Base-by-base conservation (phyloP, 2,797 vertebrate species). In the Enteromius fasciolatus region DNA sequence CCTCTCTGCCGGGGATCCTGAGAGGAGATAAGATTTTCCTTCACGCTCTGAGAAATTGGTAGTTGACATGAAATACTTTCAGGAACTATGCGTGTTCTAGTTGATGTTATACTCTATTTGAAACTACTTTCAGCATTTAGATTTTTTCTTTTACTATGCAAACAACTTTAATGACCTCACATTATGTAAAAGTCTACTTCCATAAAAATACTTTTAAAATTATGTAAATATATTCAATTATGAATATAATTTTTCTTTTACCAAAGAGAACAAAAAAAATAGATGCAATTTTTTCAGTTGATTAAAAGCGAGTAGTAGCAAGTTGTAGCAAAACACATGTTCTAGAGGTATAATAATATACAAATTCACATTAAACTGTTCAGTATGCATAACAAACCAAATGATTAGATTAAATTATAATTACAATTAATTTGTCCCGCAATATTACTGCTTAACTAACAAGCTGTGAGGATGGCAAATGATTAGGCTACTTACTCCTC, bases 1-100 rank as follows among this genome's bases (percentile, higher is more conserved):
- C 44, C 39, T 69, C 68, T 54, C 41, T 7, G 50, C 12, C 36
- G 10, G 66, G 76, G 15, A 52, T 52, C 74, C 28, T 25, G 20
- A 46, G 64, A 78, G 82, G 70, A 23, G 59, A 83, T 81, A 76
- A 76, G 82, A 73, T 18, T 80, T 80, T 28, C 36, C 18, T 23
- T 67, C 8, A 8, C 1, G 14, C 33, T 57, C 50, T 57, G 50
- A 12, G n/a, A 69, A 69, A 67, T n/a, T 1, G 15, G 15, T 10
- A 70, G 25, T 63, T 63, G 33, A 39, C 66, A n/a, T 68, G 0
- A 68, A 68, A 44, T 70, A 46, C 64, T 67, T 33, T 50, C 0
- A 1, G 5, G 41, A 70, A 48, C 8, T 44, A 44, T 39, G 8
- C 11, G 4, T 33, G 48, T 54, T 20, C 17, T 36, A 54, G 31